Conservation (phyloP, 37 sponge, comb jelly and placozoan genomes). For the Axinella damicornis region DNA sequence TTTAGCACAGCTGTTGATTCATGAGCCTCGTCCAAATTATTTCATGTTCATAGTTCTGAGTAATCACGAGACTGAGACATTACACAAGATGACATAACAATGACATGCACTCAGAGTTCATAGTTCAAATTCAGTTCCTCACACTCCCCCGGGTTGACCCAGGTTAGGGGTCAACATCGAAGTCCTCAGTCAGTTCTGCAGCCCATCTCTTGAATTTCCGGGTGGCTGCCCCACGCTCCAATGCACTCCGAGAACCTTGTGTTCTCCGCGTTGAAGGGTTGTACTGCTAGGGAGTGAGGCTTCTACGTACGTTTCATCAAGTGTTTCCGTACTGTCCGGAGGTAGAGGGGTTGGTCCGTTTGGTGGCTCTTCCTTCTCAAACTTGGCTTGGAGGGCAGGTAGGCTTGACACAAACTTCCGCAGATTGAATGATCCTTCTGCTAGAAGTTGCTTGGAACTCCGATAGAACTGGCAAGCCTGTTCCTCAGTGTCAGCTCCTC, state of each 20-base stretch:
- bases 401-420: conserved; percentile 40
- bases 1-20: too few species aligned
- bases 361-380: conserved; percentile 8
- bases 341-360: not conserved
- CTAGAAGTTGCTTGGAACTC: not conserved
- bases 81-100: too few species aligned
- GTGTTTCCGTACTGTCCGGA: not conserved
- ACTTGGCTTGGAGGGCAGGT: not conserved
- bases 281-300: not conserved
- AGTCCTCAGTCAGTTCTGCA: too few species aligned
- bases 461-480: not conserved
- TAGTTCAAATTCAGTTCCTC: too few species aligned
- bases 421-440: conserved; percentile 13
- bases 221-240: too few species aligned
- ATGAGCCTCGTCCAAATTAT: too few species aligned
- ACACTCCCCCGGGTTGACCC: too few species aligned
- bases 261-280: conserved; percentile 10
- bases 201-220: too few species aligned
- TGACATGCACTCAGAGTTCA: too few species aligned
- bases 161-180: too few species aligned
- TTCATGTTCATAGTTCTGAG: too few species aligned
- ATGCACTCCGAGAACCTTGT: conserved; percentile 47
- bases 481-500: not conserved
- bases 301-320: conserved; percentile 24
- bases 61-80: too few species aligned